Base-by-base conservation (phyloP, 2,113 vertebrate species). In the Gymnocephalus cernua region DNA sequence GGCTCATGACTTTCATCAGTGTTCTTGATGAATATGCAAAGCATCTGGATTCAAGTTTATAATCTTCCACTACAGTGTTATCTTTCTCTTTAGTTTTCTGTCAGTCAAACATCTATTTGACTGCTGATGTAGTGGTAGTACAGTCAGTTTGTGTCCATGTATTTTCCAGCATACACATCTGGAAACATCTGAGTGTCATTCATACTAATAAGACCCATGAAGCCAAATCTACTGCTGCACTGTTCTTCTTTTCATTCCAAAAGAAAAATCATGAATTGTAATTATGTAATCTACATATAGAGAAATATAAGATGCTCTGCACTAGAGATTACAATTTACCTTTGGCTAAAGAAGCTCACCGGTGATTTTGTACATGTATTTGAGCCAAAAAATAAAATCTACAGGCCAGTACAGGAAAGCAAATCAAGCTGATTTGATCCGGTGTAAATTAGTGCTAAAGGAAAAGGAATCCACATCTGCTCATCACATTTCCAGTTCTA, bases 401-500 rank as follows among this genome's bases (percentile, higher is more conserved):
- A 66, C 50, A 23, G 66, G 65, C 66, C 70, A 81, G 66, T 27
- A 67, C 61, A 74, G 82, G 77, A 77, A 88, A 72, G 53, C 54
- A 76, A 88, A 89, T 88, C 75, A 80, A 63, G 71, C 57, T 79
- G 64, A 87, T 85, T 62, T 61, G 69, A 87, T 90, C 81, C 87
- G 91, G 77, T 88, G 84, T 86, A 90, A 93, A 93, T 92, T 79
- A 92, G 72, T 66, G 79, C 71, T 41, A 84, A 79, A 78, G 59
- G 16, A 71, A 75, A 86, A 91, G 82, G 83, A 91, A 91, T 93
- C 61, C 89, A 94, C 93, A 94, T 93, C 93, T 94, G 93, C 76
- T 92, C 84, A 85, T 94, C 93, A 90, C 86, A 93, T 92, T 92
- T 91, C 65, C 86, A 89, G 73, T 71, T 80, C 51, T 74, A 23